phyloP scores from a whole-genome alignment of 2,113 vertebrate species.

The Onychorhynchus coronatus region DNA sequence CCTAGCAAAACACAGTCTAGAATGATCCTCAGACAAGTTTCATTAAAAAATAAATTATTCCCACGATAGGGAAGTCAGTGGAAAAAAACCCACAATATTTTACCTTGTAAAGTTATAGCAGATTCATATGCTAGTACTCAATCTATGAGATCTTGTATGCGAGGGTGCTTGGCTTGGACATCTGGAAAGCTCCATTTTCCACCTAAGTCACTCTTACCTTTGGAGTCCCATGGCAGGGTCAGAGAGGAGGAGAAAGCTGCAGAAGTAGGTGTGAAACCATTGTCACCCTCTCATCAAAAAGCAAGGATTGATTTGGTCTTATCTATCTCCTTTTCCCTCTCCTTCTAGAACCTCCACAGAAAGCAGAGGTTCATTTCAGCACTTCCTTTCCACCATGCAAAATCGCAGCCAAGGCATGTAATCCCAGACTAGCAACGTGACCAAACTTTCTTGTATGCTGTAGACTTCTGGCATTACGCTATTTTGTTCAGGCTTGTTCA shows the following conservation, averaged over 20 bases:
- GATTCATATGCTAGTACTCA: background rate
- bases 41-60: background rate
- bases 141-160: background rate
- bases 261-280: background rate
- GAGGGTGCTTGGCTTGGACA: background rate
- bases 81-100: accelerated
- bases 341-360: background rate
- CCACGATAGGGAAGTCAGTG: background rate
- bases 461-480: background rate
- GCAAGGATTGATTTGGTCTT: background rate
- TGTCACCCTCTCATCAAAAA: background rate
- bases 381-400: background rate
- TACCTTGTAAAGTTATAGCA: background rate
- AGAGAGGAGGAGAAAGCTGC: background rate
- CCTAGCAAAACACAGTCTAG: background rate
- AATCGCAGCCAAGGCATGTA: background rate
- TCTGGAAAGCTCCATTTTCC: background rate
- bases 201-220: background rate
- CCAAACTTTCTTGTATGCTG: background rate
- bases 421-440: background rate
- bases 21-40: background rate
- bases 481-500: background rate
- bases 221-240: background rate
- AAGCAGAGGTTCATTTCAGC: background rate
- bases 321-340: background rate